Evolutionary conservation across 2,888 invertebrate species (phyloP).

Genomic region (Pristionchus japonicus): DNA sequence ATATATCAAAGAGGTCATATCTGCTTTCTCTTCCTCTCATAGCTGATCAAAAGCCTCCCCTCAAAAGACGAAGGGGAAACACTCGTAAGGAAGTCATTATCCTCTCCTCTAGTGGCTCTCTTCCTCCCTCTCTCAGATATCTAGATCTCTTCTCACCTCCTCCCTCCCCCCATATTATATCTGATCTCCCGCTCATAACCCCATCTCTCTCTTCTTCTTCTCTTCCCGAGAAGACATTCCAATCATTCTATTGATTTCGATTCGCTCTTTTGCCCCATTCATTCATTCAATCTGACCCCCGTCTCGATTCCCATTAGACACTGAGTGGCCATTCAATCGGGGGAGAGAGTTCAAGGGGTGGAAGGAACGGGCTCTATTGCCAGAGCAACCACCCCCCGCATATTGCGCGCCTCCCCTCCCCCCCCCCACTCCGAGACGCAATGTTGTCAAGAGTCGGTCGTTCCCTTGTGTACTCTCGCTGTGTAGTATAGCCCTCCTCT

Average conservation of each 20-base stretch:
- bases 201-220: not conserved
- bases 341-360: not conserved
- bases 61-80: not conserved
- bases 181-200: slow-evolving; percentile 38
- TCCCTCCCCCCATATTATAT: slow-evolving; percentile 16
- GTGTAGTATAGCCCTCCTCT: not conserved
- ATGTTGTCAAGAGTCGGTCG: slow-evolving; percentile 6
- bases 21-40: not conserved
- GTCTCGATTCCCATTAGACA: slow-evolving; percentile 6
- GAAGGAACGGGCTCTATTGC: slow-evolving; percentile 17
- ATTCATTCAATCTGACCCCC: slow-evolving; percentile 30
- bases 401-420: not conserved
- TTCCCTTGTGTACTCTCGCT: slow-evolving; percentile 1
- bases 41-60: not conserved
- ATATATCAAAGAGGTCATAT: not conserved
- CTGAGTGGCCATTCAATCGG: not conserved
- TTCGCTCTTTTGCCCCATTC: not conserved
- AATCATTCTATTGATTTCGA: slow-evolving; percentile 24
- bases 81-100: slow-evolving; percentile 37
- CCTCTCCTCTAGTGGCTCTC: not conserved
- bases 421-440: not conserved
- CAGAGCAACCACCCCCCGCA: slow-evolving; percentile 31
- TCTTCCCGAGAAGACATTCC: slow-evolving; percentile 34
- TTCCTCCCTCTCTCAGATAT: not conserved
- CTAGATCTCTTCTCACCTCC: slow-evolving; percentile 20